Conservation (phyloP, 2,797 vertebrate species). For the Mormyrus proboscirostris region DNA sequence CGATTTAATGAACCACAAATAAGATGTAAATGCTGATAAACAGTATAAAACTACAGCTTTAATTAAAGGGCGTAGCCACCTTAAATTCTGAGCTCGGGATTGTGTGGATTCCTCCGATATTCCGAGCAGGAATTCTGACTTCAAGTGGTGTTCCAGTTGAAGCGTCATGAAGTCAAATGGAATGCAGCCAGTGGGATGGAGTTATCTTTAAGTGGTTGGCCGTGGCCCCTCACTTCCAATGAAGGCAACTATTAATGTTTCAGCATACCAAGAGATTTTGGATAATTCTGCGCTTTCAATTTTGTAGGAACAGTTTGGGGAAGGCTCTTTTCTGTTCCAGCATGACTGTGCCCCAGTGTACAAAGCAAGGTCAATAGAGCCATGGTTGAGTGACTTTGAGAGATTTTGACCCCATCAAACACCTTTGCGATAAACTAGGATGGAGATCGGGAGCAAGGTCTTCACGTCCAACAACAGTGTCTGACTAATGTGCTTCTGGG, state of each 20-base stretch:
- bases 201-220: not conserved
- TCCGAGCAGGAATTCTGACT: not conserved
- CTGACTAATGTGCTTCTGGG: not conserved
- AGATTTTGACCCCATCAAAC: not conserved
- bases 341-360: not conserved
- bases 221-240: not conserved
- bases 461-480: not conserved
- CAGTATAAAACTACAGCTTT: too few species aligned
- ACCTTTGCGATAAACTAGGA: not conserved
- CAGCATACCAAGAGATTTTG: not conserved
- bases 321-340: not conserved
- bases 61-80: not conserved
- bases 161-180: not conserved
- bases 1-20: not conserved
- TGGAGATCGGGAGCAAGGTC: not conserved
- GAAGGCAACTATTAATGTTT: not conserved
- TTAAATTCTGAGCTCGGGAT: not conserved
- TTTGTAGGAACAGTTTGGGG: not conserved
- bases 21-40: too few species aligned
- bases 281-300: not conserved
- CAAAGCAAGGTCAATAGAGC: not conserved
- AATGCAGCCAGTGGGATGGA: not conserved
- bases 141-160: not conserved
- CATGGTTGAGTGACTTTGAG: not conserved
- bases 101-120: not conserved